Base-by-base conservation (phyloP, 2,888 invertebrate species). In the Drosophila maculinotata region DNA sequence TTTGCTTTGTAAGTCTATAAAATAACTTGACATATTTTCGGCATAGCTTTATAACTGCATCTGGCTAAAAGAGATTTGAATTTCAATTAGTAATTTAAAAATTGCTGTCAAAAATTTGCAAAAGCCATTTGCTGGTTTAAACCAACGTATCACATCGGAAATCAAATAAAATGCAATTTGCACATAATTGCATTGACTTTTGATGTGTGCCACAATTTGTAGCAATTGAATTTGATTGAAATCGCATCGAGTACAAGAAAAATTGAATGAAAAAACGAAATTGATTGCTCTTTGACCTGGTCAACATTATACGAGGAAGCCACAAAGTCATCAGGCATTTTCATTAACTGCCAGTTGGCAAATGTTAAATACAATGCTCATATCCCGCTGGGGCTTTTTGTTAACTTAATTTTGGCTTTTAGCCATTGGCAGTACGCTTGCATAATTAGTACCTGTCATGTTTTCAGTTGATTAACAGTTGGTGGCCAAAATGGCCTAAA, bases 401-500 rank as follows among this genome's bases (percentile, higher is more conserved):
- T 39, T 51, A 60, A 45, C 30, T 47, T 33, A 35, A 23, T 39
- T 30, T 33, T 41, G 42, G 15, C 36, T 51, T 78, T 57, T 63
- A 17, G 49, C 69, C 53, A 23, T 36, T 45, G 38, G 33, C 41
- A 58, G 47, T 69, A 59, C 58, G 23, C 52, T 62, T 71, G 76
- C 82, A 82, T 85, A 82, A 85, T 83, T 83, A 79, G 71, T 69
- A 56, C 53, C 67, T 74, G 86, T 80, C 84, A 79, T 83, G 86
- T 79, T 72, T 68, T 69, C 58, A 67, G 69, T 86, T 83, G 83
- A 83, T 83, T 83, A 83, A 86, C 83, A 83, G 80, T 75, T 76
- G 58, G 67, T 76, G 47, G 51, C 45, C 68, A 60, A 52, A 52
- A 38, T 66, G 51, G 30, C 44, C 49, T 39, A 35, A 42, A 48